A percentile compares a stretch with the other conserved stretches of the same genome.
Evolutionary conservation across 2,888 invertebrate species (phyloP).

Genomic region (Plemyria rubiginata): DNA sequence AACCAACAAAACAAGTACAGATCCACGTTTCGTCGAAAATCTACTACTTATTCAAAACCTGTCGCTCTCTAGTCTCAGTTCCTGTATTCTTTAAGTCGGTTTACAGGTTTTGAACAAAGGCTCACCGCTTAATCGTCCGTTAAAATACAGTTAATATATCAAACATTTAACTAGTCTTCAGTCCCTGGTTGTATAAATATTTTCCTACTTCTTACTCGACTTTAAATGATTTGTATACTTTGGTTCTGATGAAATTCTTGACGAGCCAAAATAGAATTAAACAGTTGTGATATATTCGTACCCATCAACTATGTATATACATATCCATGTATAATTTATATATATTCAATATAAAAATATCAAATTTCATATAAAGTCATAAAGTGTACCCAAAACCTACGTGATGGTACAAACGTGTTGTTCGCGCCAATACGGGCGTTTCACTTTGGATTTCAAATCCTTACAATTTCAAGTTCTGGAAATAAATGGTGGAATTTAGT

Average conservation of each 20-base stretch:
- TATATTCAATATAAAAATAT: slow-evolving; percentile 85
- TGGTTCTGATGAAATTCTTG: slow-evolving; percentile 84
- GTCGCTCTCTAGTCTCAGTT: slow-evolving; percentile 76
- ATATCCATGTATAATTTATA: slow-evolving; percentile 85
- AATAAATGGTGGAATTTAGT: slow-evolving; percentile 81
- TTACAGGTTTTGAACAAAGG: slow-evolving; percentile 83
- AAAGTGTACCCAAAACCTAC: slow-evolving; percentile 86
- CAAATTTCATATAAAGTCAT: slow-evolving; percentile 85
- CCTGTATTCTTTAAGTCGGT: slow-evolving; percentile 76
- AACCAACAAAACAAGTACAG: slow-evolving; percentile 59
- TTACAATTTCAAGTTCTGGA: slow-evolving; percentile 77
- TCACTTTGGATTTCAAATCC: slow-evolving; percentile 80
- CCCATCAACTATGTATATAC: slow-evolving; percentile 85
- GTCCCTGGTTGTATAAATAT: slow-evolving; percentile 85
- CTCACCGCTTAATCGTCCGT: slow-evolving; percentile 78
- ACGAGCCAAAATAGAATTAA: slow-evolving; percentile 85
- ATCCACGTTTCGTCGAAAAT: slow-evolving; percentile 73
- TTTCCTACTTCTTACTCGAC: slow-evolving; percentile 83
- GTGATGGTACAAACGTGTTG: slow-evolving; percentile 82
- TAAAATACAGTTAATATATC: slow-evolving; percentile 84
- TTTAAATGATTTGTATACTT: slow-evolving; percentile 85
- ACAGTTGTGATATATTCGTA: slow-evolving; percentile 84
- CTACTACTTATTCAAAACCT: slow-evolving; percentile 83
- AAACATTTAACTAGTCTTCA: slow-evolving; percentile 85
- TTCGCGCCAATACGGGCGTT: slow-evolving; percentile 76